Percentiles rank a stretch among this genome's conserved stretches.
Evolutionary conservation across 2,797 vertebrate species (phyloP).

Genomic region (Takifugu rubripes): DNA sequence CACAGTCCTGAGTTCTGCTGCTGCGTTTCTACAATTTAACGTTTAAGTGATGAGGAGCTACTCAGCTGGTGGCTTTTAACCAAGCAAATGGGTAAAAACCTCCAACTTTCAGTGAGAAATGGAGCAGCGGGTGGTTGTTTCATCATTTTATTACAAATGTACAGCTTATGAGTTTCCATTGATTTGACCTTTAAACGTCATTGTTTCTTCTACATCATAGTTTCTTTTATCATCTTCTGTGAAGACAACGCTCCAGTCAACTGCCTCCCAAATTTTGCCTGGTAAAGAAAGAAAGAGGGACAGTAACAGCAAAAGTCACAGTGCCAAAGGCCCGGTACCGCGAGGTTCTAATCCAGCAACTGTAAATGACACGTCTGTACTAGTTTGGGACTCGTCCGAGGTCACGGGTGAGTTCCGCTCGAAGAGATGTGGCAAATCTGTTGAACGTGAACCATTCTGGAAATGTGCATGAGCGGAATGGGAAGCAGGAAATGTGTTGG

Average conservation of each 20-base stretch:
- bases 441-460: conserved; percentile 26
- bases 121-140: conserved; percentile 44
- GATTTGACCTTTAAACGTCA: conserved; percentile 70
- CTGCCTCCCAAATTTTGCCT: conserved; percentile 61
- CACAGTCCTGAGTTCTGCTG: no score
- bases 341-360: conserved; percentile 19
- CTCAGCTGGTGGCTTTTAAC: no score
- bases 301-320: not conserved
- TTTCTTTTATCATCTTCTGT: conserved; percentile 49
- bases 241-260: conserved; percentile 65
- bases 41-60: no score
- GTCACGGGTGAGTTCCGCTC: conserved; percentile 1
- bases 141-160: conserved; percentile 85
- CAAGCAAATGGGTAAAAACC: no score
- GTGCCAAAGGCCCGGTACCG: conserved; percentile 19
- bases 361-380: conserved; percentile 32
- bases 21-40: no score
- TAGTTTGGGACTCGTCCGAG: conserved; percentile 50
- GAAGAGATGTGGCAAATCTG: conserved; percentile 5
- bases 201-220: conserved; percentile 76
- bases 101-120: not conserved
- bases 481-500: no score
- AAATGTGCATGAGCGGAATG: no score
- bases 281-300: conserved; percentile 32
- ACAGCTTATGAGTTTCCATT: conserved; percentile 82